Evolutionary conservation across 2,888 invertebrate genomes (phyloP).

Genomic region (Aleiodes testaceus): DNA sequence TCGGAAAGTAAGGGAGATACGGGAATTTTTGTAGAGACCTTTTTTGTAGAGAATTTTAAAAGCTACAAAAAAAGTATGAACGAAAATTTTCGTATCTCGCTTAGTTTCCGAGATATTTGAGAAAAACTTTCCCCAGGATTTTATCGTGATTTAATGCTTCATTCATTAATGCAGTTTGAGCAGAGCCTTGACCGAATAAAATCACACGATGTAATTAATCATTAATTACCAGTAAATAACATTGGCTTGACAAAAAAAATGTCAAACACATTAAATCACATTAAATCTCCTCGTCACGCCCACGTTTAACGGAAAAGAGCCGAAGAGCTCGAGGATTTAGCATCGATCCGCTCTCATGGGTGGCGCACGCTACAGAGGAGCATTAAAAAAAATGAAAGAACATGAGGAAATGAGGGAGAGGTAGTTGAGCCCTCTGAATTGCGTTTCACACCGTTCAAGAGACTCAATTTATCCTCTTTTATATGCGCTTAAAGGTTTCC

Average conservation of each 20-base stretch:
- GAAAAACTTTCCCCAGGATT: no score
- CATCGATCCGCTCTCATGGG: slow-evolving; percentile 35
- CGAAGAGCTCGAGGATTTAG: slow-evolving; percentile 24
- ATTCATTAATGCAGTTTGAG: no score
- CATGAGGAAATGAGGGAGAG: neutral
- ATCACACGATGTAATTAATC: neutral
- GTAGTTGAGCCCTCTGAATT: slow-evolving; percentile 25
- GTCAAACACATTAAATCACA: slow-evolving; percentile 20
- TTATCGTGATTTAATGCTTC: no score
- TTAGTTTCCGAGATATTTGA: no score
- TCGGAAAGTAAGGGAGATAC: no score
- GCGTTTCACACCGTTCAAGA: slow-evolving; percentile 28
- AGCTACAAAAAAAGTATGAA: no score
- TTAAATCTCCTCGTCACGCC: slow-evolving; percentile 32
- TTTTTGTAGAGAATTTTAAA: no score
- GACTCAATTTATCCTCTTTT: slow-evolving; percentile 31
- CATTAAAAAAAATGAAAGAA: neutral
- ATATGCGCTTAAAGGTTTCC: slow-evolving; percentile 10
- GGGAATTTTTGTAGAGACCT: no score
- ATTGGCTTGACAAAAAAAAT: neutral
- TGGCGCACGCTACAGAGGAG: slow-evolving; percentile 14
- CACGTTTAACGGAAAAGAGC: slow-evolving; percentile 17
- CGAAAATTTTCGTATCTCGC: no score
- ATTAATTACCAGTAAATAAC: slow-evolving; percentile 10
- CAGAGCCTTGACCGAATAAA: no score